phyloP scores from a whole-genome alignment of 2,797 vertebrate genomes.

The Petrocephalus sullivani region DNA sequence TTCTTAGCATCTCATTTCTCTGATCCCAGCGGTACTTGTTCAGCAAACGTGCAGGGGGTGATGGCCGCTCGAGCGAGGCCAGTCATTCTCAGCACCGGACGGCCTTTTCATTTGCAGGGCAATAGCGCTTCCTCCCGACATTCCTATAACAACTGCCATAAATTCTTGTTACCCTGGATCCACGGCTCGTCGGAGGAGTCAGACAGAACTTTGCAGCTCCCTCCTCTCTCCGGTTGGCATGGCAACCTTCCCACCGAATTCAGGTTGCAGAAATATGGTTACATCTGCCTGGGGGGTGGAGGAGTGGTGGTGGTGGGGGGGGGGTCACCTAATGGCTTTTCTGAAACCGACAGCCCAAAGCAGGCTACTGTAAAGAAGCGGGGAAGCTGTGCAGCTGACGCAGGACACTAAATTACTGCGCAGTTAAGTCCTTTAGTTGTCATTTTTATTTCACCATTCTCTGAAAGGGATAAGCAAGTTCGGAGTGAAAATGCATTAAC shows the following conservation, averaged over 20 bases:
- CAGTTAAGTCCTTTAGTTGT: constrained; percentile 6
- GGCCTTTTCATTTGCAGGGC: not conserved
- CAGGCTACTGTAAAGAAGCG: not conserved
- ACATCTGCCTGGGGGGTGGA: not conserved
- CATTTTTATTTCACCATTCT: not conserved
- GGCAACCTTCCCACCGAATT: not conserved
- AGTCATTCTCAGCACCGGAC: not conserved
- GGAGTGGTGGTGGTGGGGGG: not conserved
- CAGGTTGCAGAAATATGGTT: constrained; percentile 6
- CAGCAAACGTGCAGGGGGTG: not conserved
- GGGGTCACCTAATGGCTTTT: not conserved
- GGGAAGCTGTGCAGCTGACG: not conserved
- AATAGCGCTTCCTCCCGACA: not conserved
- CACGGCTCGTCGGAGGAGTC: not conserved
- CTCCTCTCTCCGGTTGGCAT: constrained; percentile 3
- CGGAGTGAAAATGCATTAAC: constrained; percentile 3
- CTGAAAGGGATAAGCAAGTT: not conserved
- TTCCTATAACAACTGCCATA: not conserved
- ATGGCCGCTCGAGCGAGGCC: not conserved
- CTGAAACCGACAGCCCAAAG: not conserved
- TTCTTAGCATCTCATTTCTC: not conserved
- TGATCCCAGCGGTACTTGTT: not conserved
- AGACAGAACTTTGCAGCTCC: constrained; percentile 6
- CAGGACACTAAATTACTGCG: not conserved
- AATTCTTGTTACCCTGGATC: constrained; percentile 11